Conservation (phyloP, 2,888 invertebrate genomes). For the Eupithecia vulgata region DNA sequence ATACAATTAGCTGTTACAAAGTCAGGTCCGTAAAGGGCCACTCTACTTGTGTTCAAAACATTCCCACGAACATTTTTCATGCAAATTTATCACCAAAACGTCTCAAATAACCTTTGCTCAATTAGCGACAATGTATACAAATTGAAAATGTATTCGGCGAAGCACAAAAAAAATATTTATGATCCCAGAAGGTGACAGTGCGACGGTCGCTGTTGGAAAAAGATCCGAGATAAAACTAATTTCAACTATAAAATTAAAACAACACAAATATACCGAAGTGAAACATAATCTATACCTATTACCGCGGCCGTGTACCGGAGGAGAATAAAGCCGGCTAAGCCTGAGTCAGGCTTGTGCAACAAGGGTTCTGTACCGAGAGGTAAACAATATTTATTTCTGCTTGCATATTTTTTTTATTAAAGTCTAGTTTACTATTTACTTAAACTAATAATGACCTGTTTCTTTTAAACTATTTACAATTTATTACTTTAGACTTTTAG, state of each 20-base stretch:
- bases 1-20: constrained; percentile 63
- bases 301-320: constrained; percentile 35
- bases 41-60: not conserved
- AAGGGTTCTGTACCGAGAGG: constrained; percentile 1
- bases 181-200: constrained; percentile 18
- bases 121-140: constrained; percentile 10
- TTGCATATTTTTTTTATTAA: not conserved
- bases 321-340: constrained; percentile 19
- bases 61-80: constrained; percentile 23
- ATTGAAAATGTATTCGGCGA: constrained; percentile 7
- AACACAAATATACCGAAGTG: constrained; percentile 44
- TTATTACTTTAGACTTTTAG: not conserved
- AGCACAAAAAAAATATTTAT: constrained; percentile 15
- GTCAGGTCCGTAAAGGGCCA: not conserved
- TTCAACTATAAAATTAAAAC: constrained; percentile 40
- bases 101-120: constrained; percentile 3
- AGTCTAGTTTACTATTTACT: not conserved
- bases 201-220: constrained; percentile 4
- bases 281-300: constrained; percentile 46
- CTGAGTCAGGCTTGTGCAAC: not conserved
- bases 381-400: not conserved
- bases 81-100: constrained; percentile 4
- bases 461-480: not conserved
- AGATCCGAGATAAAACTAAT: constrained; percentile 14
- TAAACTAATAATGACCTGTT: not conserved